phyloP scores from a whole-genome alignment of 2,113 vertebrate species.

The Carassius carassius region DNA sequence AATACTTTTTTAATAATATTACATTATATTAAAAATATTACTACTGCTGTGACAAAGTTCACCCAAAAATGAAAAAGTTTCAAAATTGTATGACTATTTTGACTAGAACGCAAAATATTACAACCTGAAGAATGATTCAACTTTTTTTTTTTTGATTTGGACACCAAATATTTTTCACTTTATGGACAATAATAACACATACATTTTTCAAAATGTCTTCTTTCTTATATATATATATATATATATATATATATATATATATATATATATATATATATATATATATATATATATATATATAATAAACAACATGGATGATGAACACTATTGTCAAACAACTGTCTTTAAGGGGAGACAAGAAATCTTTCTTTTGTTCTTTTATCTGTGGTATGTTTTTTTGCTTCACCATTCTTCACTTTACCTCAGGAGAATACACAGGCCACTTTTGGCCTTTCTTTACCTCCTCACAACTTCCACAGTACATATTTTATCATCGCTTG shows the following conservation, averaged over 20 bases:
- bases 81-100: neutral
- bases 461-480: neutral
- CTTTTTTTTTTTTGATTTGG: too few relatives aligned
- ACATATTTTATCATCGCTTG: slow-evolving; percentile 24
- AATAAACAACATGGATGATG: neutral
- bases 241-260: too few relatives aligned
- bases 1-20: neutral
- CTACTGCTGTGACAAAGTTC: neutral
- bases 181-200: neutral
- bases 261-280: too few relatives aligned
- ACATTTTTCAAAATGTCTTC: too few relatives aligned
- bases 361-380: neutral
- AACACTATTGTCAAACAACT: neutral
- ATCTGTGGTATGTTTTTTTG: neutral
- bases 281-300: too few relatives aligned
- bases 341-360: neutral
- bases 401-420: neutral
- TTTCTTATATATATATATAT: neutral
- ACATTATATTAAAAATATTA: neutral
- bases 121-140: too few relatives aligned
- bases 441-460: neutral
- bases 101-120: too few relatives aligned
- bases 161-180: too few relatives aligned
- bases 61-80: neutral
- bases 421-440: neutral